phyloP scores from a whole-genome alignment of 1,140 invertebrate genomes.

The Helicoverpa zea region DNA sequence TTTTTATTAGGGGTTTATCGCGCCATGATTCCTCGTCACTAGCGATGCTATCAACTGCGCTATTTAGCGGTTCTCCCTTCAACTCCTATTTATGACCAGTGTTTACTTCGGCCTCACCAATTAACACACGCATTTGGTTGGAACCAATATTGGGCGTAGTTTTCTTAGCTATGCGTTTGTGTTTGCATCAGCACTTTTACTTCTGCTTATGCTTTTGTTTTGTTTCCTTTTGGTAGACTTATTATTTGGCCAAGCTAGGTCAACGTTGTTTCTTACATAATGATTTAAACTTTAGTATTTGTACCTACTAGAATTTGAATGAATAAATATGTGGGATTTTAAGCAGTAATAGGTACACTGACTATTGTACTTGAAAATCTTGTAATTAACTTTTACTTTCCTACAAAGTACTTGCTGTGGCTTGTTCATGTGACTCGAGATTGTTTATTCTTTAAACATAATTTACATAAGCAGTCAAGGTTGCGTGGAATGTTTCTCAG shows the following conservation, averaged over 20 bases:
- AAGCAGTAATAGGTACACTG: not conserved
- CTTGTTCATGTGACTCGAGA: conserved; percentile 11
- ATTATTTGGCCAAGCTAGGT: too few species aligned
- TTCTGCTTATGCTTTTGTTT: not conserved
- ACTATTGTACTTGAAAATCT: not conserved
- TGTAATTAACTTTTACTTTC: conserved; percentile 18
- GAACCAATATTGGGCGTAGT: conserved; percentile 18
- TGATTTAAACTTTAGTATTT: not conserved
- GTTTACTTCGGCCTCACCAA: conserved; percentile 44
- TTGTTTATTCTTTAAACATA: conserved; percentile 12
- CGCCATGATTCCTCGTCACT: conserved; percentile 71
- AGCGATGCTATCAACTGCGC: conserved; percentile 70
- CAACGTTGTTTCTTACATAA: not conserved
- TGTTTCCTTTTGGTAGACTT: not conserved
- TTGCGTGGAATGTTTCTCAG: conserved; percentile 35
- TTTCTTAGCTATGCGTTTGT: conserved; percentile 5
- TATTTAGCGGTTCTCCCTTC: conserved; percentile 65
- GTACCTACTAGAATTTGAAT: not conserved
- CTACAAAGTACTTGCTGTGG: not conserved
- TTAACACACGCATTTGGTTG: conserved; percentile 41
- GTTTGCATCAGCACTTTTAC: conserved; percentile 20
- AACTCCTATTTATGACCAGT: conserved; percentile 50
- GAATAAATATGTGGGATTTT: conserved; percentile 12
- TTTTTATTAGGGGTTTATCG: conserved; percentile 83
- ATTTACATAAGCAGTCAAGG: conserved; percentile 43